Percentiles rank a stretch among this genome's conserved stretches.
Evolutionary conservation across 2,888 invertebrate species (phyloP).

Genomic region (Pseudococcus jackbeardsleyi): DNA sequence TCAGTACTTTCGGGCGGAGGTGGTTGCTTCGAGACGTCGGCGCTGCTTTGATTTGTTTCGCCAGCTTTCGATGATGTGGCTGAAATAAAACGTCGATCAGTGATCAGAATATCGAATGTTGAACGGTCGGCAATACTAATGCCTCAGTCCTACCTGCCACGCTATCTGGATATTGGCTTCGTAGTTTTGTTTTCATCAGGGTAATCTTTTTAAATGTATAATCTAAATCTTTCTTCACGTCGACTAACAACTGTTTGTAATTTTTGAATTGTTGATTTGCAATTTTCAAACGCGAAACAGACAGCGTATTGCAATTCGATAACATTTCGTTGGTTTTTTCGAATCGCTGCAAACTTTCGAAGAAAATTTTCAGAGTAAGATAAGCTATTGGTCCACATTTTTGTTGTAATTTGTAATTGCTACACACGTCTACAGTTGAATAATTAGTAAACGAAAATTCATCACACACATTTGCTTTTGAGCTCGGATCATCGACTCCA

Average conservation of each 20-base stretch:
- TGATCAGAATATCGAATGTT: background rate
- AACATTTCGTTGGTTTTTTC: conserved; percentile 99
- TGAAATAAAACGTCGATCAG: background rate
- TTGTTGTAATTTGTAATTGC: background rate
- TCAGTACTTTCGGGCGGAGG: background rate
- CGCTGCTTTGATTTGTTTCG: background rate
- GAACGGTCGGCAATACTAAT: background rate
- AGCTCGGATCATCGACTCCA: conserved; percentile 88
- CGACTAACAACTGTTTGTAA: conserved; percentile 86
- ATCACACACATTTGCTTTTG: conserved; percentile 87
- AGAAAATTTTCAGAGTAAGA: background rate
- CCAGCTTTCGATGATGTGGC: background rate
- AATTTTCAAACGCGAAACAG: conserved; percentile 86
- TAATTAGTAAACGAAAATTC: background rate
- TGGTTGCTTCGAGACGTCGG: background rate
- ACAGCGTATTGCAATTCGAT: conserved; percentile 95
- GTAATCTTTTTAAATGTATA: conserved; percentile 93
- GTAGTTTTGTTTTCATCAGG: conserved; percentile 82
- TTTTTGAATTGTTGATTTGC: conserved; percentile 91
- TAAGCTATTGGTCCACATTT: background rate
- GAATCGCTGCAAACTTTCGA: conserved; percentile 88
- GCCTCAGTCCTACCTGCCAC: conserved; percentile 72
- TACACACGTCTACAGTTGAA: too few relatives aligned
- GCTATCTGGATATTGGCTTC: conserved; percentile 71
- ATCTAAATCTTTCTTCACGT: conserved; percentile 96